Conservation (phyloP, 2,113 vertebrate genomes). For the Caranx ignobilis region DNA sequence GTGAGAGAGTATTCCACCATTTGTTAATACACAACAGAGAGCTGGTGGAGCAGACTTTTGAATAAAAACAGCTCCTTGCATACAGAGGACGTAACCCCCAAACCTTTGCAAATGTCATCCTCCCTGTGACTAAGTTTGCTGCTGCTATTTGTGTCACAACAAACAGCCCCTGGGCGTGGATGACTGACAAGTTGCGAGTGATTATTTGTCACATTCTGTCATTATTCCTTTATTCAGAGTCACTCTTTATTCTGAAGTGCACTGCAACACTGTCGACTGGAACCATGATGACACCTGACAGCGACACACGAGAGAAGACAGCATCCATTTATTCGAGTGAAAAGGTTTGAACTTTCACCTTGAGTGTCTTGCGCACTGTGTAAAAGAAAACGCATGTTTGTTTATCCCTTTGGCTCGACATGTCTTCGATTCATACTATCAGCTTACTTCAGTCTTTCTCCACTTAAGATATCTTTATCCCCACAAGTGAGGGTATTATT, state of each 20-base stretch:
- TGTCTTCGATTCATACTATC: not conserved
- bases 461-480: constrained; percentile 26
- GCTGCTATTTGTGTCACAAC: constrained; percentile 75
- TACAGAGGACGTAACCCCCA: constrained; percentile 38
- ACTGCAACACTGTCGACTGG: constrained; percentile 35
- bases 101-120: constrained; percentile 69
- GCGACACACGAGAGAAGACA: constrained; percentile 42
- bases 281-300: constrained; percentile 61
- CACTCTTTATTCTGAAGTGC: constrained; percentile 37
- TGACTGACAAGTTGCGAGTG: constrained; percentile 75
- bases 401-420: constrained; percentile 13
- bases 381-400: not conserved
- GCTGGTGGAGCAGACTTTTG: constrained; percentile 8
- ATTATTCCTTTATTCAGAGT: constrained; percentile 61
- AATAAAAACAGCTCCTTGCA: constrained; percentile 26
- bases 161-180: constrained; percentile 68
- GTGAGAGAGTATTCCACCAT: not conserved
- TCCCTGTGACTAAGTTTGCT: constrained; percentile 56
- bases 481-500: not conserved
- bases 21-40: constrained; percentile 23
- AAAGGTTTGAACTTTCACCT: constrained; percentile 57
- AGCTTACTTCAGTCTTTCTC: not conserved
- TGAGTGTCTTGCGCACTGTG: not conserved
- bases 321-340: constrained; percentile 15
- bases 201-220: constrained; percentile 73